These are phyloP conservation scores for Aselliscus stoliczkanus DNA, from an alignment of 2,797 vertebrate genomes.

Conservation along the genomic window DNA sequence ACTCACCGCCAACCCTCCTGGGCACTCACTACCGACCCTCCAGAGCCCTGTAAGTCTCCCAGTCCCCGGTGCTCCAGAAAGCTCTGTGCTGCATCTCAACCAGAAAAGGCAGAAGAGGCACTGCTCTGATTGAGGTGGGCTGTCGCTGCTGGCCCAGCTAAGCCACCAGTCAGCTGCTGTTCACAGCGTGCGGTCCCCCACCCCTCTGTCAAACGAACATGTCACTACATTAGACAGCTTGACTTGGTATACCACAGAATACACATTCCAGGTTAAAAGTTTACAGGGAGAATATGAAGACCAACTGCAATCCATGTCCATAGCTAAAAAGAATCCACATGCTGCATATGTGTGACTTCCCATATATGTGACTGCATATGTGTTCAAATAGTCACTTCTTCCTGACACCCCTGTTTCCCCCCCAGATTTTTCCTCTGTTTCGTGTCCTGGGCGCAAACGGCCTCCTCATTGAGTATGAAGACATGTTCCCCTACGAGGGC, in stretches of 20 bases:
- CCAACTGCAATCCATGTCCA: accelerated
- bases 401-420: background rate
- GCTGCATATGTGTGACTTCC: accelerated
- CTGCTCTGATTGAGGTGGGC: no score
- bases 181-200: accelerated
- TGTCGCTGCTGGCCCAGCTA: background rate
- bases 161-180: background rate
- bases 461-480: conserved; percentile 95
- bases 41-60: background rate
- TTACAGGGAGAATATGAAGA: background rate
- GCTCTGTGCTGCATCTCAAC: background rate
- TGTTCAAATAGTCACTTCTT: background rate
- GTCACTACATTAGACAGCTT: background rate
- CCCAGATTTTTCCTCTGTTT: conserved; percentile 90
- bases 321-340: accelerated
- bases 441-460: conserved; percentile 89
- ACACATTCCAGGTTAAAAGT: background rate
- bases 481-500: conserved; percentile 93
- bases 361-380: no score
- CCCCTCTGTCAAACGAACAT: accelerated
- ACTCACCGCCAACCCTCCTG: background rate
- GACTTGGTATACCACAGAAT: background rate
- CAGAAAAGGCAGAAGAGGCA: background rate
- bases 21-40: no score
- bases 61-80: no score